Conservation (phyloP, 2,113 vertebrate species). For the Myiozetetes cayanensis region DNA sequence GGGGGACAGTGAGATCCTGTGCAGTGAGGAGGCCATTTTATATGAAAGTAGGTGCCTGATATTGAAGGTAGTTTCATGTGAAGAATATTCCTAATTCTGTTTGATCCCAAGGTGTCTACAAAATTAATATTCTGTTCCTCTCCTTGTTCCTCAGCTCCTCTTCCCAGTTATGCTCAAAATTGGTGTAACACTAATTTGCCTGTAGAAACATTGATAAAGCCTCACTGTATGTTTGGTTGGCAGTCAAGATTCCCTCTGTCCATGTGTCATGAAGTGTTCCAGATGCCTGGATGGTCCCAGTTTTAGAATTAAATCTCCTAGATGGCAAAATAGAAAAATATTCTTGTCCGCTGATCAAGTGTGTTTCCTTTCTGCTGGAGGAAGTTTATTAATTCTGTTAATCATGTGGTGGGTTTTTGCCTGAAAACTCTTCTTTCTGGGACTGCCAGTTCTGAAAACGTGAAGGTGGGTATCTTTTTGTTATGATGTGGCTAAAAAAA, state of each 20-base stretch:
- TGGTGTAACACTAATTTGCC: neutral
- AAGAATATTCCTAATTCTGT: neutral
- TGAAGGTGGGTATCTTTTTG: neutral
- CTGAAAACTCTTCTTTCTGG: neutral
- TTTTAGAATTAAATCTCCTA: neutral
- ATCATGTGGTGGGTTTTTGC: neutral
- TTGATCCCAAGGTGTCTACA: neutral
- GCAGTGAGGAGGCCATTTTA: neutral
- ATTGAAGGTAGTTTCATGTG: neutral
- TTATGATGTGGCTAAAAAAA: neutral
- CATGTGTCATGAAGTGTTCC: neutral
- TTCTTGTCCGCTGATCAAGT: neutral
- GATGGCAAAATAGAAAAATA: neutral
- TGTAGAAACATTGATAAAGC: neutral
- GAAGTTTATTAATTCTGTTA: neutral
- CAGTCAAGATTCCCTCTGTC: neutral
- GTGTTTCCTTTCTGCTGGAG: neutral
- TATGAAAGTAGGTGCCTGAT: neutral
- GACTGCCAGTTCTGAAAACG: neutral
- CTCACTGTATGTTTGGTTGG: neutral
- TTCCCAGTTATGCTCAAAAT: neutral
- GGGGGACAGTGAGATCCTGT: neutral
- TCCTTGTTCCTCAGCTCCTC: neutral
- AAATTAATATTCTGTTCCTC: neutral
- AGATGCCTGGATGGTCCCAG: neutral